phyloP scores from a whole-genome alignment of 2,113 vertebrate genomes.

The Toxotes chatareus region DNA sequence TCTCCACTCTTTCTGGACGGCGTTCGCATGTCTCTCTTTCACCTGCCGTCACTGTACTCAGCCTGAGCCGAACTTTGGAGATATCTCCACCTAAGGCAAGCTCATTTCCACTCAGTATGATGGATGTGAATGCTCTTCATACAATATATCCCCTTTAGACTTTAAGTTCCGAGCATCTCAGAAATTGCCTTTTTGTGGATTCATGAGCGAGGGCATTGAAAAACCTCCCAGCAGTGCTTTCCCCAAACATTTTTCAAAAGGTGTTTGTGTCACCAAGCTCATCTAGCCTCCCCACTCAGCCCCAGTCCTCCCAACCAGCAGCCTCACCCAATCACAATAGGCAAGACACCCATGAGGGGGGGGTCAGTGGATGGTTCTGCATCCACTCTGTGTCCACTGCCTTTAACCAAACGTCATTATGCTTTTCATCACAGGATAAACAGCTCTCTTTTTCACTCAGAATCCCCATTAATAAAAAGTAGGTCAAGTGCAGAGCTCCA shows the following conservation, averaged over 20 bases:
- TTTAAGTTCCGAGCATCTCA: slow-evolving; percentile 27
- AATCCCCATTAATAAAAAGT: slow-evolving; percentile 82
- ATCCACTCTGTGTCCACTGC: slow-evolving; percentile 49
- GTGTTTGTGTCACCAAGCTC: slow-evolving; percentile 63
- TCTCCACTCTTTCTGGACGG: slow-evolving; percentile 35
- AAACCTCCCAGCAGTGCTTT: slow-evolving; percentile 50
- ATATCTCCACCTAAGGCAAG: slow-evolving; percentile 22
- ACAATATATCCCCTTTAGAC: slow-evolving; percentile 54
- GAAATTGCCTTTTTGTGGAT: slow-evolving; percentile 64
- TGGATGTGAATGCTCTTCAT: slow-evolving; percentile 48
- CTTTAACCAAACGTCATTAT: slow-evolving; percentile 79
- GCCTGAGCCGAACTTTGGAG: slow-evolving; percentile 26
- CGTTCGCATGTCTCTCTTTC: slow-evolving; percentile 31
- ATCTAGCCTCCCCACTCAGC: slow-evolving; percentile 22
- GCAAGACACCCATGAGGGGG: slow-evolving; percentile 11
- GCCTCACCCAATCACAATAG: slow-evolving; percentile 36
- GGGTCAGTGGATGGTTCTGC: slow-evolving; percentile 45
- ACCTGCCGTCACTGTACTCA: slow-evolving; percentile 31
- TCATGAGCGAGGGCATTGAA: slow-evolving; percentile 56
- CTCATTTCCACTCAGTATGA: slow-evolving; percentile 52
- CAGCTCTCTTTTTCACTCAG: slow-evolving; percentile 68
- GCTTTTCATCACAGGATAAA: slow-evolving; percentile 79
- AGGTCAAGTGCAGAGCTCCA: slow-evolving; percentile 80
- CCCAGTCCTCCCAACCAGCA: not conserved
- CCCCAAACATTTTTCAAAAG: slow-evolving; percentile 59